These are phyloP conservation scores for Lophochroa leadbeateri DNA, from an alignment of 2,113 vertebrate genomes.

Conservation along the genomic window DNA sequence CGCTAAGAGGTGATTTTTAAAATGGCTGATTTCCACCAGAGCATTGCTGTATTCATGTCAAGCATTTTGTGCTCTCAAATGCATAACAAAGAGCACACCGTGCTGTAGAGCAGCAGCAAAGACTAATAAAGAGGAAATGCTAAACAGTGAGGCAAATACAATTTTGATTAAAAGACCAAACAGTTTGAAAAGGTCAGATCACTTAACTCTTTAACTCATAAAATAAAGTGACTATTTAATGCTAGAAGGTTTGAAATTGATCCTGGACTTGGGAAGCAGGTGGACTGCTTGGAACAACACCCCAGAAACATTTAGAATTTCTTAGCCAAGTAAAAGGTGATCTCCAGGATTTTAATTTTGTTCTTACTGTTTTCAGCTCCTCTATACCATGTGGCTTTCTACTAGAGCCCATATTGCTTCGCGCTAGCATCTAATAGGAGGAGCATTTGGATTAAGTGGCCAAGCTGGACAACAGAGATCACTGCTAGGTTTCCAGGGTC, in stretches of 20 bases:
- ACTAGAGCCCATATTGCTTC: background rate
- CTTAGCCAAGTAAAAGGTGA: background rate
- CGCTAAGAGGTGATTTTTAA: constrained; percentile 10
- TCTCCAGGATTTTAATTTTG: background rate
- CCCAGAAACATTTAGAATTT: background rate
- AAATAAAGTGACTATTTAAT: background rate
- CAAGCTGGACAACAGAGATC: background rate
- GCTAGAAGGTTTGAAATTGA: background rate
- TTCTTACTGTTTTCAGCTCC: background rate
- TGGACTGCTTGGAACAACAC: background rate
- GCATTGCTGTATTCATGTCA: background rate
- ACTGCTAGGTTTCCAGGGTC: background rate
- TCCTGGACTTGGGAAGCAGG: background rate
- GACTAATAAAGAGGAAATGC: background rate
- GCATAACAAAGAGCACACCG: background rate
- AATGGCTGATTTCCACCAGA: constrained; percentile 6
- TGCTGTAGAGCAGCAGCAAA: background rate
- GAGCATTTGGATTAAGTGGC: background rate
- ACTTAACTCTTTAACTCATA: background rate
- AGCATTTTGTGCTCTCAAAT: background rate
- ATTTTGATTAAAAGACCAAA: background rate
- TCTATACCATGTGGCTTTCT: background rate
- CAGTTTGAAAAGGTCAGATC: background rate
- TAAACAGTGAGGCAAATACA: background rate
- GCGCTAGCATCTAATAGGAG: background rate